Evolutionary conservation across 2,113 vertebrate genomes (phyloP), one percentile per base, ranked within the genome.

Genomic region (Nanorana parkeri): DNA sequence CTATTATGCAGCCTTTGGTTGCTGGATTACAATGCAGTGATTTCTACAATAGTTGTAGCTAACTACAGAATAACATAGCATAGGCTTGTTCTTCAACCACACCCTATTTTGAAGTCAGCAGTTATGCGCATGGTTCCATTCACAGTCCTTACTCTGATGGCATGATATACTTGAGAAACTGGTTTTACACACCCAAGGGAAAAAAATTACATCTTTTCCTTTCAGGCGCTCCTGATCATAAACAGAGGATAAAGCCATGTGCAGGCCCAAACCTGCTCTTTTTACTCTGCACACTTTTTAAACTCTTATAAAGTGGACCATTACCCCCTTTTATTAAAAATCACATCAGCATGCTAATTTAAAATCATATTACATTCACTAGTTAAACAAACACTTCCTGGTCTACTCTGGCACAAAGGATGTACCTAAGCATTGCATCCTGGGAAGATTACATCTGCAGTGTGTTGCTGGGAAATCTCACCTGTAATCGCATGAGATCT

Each of bases 121-220:
- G 68, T 66, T 55, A 74, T 55, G 24, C 60, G 36, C 17, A 54
- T 56, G 28, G 69, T 65, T 81, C 80, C 76, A 78, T 81, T 69
- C 71, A 83, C 66, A 74, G 66, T 2, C 74, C 68, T 86, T 26
- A 81, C 85, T 86, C 90, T 85, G 0, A 0, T 60, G n/a, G 83
- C 86, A 85, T 0, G 63, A 84, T 67, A 28, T 85, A 89, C 91
- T 69, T 65, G 93, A 2, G 0, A 72, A 94, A 94, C 94, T 84
- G 92, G 93, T 95, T 95, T 85, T 87, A 88, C 90, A 90, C 86
- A 11, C 92, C 91, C 89, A 87, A 86, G 88, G 87, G 82, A 89
- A 91, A 88, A 91, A 88, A 88, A 92, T 86, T 87, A 90, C 87
- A 73, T 81, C 41, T 73, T 90, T 90, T 86, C 85, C 80, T 81